Base-by-base conservation (phyloP, 2,113 vertebrate species). In the Chroicocephalus ridibundus region DNA sequence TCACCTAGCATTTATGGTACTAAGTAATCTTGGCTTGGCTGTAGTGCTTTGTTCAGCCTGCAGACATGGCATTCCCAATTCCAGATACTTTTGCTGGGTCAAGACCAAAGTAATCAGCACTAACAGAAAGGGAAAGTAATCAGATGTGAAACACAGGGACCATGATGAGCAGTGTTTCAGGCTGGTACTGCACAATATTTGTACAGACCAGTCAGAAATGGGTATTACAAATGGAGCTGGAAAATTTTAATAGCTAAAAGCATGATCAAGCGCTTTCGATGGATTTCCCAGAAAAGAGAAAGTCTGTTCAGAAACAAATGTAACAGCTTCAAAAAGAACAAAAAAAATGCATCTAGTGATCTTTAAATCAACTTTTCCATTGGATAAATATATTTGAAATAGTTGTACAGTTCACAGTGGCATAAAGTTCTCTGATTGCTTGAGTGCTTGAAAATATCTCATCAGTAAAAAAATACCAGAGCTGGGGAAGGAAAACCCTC, bases 401-500 rank as follows among this genome's bases (percentile, higher is more conserved):
- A 97, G 68, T 88, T 44, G 76, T 97, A 96, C 93, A 97, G 97
- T 98, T 97, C 97, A 96, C 95, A 97, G 97, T 93, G 92, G 94
- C 96, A 96, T 95, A 98, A 95, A 97, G 96, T 97, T 96, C 97
- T 97, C 91, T 87, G 98, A 98, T 96, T 98, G 98, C 94, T 97
- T 90, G 94, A 97, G 95, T 98, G 96, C 96, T 98, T 96, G 97
- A 98, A 98, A 98, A 98, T 98, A 98, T 96, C 97, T 95, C 93
- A 95, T 98, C 97, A 96, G 97, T 98, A 98, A 98, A 98, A 98
- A 98, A 98, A 98, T 98, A 98, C 94, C 98, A 98, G 98, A 98
- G 97, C 85, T 94, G 94, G 98, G 98, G 96, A 94, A 97, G 97
- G 98, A 98, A 98, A 96, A 92, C 97, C 97, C 96, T 98, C 94